phyloP scores from a whole-genome alignment of 2,113 vertebrate genomes.

The Dromaius novaehollandiae region DNA sequence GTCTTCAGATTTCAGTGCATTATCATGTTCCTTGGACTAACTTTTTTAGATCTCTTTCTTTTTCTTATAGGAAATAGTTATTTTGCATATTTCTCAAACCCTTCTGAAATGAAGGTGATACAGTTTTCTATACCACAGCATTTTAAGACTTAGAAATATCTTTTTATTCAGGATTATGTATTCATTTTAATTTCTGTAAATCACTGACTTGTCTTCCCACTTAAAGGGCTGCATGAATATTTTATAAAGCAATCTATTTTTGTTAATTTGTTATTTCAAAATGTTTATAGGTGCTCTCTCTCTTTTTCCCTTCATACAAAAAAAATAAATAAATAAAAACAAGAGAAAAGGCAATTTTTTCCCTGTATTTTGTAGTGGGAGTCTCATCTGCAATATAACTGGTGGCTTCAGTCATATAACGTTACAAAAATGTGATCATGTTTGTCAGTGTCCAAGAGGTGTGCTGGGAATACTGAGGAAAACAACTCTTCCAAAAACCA shows the following conservation, averaged over 20 bases:
- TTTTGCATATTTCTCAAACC: not conserved
- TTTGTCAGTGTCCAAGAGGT: not conserved
- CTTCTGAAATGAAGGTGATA: not conserved
- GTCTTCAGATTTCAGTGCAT: not conserved
- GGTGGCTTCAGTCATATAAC: not conserved
- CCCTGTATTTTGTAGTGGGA: not conserved
- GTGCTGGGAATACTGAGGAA: not conserved
- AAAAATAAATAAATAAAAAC: not conserved
- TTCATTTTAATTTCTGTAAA: conserved; percentile 31
- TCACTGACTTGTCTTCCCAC: not conserved
- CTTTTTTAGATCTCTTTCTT: not conserved
- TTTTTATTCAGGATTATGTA: not conserved
- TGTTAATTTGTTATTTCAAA: conserved; percentile 33
- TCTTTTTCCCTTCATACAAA: not conserved
- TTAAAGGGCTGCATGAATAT: not conserved
- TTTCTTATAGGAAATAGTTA: not conserved
- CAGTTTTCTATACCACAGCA: not conserved
- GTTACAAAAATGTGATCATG: not conserved
- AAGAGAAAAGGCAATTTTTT: not conserved
- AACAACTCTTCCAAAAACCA: not conserved
- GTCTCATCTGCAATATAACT: not conserved
- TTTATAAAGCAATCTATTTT: conserved; percentile 44
- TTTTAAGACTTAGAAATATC: not conserved
- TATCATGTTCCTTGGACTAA: not conserved
- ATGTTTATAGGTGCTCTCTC: not conserved